A percentile compares a stretch with the other conserved stretches of the same genome.
Conservation (phyloP, 2,888 invertebrate species). For the Drosophila emarginata region DNA sequence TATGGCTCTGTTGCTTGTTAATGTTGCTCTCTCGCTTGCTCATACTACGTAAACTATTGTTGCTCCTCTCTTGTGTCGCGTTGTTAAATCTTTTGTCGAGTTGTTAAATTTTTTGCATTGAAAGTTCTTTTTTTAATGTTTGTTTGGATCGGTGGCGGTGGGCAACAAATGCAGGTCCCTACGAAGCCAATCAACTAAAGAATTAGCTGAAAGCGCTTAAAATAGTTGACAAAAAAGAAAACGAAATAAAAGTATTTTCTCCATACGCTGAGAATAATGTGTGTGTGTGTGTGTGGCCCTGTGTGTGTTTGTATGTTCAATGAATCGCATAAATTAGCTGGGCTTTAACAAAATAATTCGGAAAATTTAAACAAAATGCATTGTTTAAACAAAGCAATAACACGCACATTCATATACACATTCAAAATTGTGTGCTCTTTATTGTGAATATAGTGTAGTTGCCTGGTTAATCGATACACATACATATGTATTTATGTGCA, state of each 20-base stretch:
- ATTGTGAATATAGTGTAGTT: conserved; percentile 27
- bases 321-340: conserved; percentile 50
- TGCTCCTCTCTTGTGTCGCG: conserved; percentile 47
- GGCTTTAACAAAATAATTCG: conserved; percentile 22
- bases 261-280: conserved; percentile 59
- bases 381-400: conserved; percentile 22
- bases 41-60: conserved; percentile 47
- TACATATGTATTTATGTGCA: conserved; percentile 7
- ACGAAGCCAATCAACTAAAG: conserved; percentile 5
- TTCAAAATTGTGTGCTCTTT: conserved; percentile 18
- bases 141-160: conserved; percentile 8
- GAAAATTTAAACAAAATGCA: conserved; percentile 22
- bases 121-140: conserved; percentile 24
- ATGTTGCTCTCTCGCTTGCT: conserved; percentile 56
- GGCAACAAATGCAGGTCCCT: conserved; percentile 6
- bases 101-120: conserved; percentile 65
- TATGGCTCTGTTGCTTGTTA: conserved; percentile 29
- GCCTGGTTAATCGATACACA: conserved; percentile 45
- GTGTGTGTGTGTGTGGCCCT: conserved; percentile 22
- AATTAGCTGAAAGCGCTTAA: conserved; percentile 25
- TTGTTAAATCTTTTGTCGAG: conserved; percentile 53
- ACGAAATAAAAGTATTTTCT: conserved; percentile 47
- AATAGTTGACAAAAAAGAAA: conserved; percentile 7
- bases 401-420: conserved; percentile 13
- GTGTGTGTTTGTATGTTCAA: conserved; percentile 49